Percentiles rank a stretch among this genome's conserved stretches.
Conservation (phyloP, 23 tunicate species). For the Pegea sp. region DNA sequence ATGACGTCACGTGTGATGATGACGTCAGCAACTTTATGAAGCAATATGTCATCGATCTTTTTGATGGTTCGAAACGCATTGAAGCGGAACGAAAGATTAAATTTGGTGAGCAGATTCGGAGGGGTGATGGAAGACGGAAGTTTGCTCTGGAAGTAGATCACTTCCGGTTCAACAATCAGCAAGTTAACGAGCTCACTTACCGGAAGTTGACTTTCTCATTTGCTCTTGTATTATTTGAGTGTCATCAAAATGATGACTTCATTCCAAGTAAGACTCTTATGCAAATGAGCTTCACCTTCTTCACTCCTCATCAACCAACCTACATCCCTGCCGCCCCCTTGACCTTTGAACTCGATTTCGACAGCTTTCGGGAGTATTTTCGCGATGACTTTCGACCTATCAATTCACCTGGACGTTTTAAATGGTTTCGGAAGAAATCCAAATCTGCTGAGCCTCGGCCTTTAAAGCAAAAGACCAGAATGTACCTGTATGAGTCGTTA, state of each 20-base stretch:
- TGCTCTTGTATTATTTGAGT: conserved; percentile 78
- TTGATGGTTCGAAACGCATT: conserved; percentile 26
- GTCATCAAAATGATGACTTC: conserved; percentile 70
- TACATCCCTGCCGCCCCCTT: no score
- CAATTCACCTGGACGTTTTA: conserved; percentile 1
- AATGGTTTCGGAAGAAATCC: conserved; percentile 3
- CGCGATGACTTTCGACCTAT: conserved; percentile 25
- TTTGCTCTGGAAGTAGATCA: conserved; percentile 65
- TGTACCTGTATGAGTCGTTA: conserved; percentile 35
- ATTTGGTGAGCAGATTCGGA: conserved; percentile 57
- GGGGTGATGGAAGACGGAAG: conserved; percentile 19
- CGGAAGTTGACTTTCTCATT: conserved; percentile 50
- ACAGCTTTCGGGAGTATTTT: conserved; percentile 4
- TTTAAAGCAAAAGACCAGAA: no score
- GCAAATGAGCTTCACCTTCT: conserved; percentile 83
- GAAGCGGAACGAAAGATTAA: conserved; percentile 14
- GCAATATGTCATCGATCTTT: conserved; percentile 22
- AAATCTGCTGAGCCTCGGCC: conserved; percentile 1
- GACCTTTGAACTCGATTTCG: not conserved
- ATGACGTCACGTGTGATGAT: not conserved
- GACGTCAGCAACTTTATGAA: conserved; percentile 26
- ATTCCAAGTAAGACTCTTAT: conserved; percentile 51
- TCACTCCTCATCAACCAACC: conserved; percentile 44
- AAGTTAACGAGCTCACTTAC: conserved; percentile 52
- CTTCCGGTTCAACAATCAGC: conserved; percentile 14